Evolutionary conservation across 64 coral and sea anemone genomes (phyloP), one percentile per base, ranked within the genome.

Genomic region (Montipora efflorescens): DNA sequence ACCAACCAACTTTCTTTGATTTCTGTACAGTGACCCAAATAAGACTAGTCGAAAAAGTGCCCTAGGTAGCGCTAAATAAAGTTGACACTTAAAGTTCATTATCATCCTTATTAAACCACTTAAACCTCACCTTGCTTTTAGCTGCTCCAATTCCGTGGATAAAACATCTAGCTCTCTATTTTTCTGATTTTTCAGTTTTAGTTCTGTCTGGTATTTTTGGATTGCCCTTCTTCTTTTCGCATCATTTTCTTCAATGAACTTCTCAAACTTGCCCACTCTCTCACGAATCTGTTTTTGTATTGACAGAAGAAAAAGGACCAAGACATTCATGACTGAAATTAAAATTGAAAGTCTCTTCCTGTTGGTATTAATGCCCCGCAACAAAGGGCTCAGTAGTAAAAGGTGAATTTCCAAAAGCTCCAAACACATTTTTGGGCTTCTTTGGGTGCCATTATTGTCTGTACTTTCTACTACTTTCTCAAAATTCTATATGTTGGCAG

Each of bases 211-310:
- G 69, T 98, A 98, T 64, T 96, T 98, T 59, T 98, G 94, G 45
- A 98, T 94, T 28, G 97, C 97, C 49, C 97, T 52, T 13, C 97
- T 79, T 94, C 94, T 95, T 48, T 98, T 98, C 19, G 91, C 94
- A 81, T 98, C 94, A 94, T 95, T 98, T 94, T 98, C 97, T 88
- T 98, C 92, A 47, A 98, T 98, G 49, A 98, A 98, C 75, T 96
- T 98, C 28, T 98, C 97, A 94, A 98, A 98, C 64, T 94, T 95
- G 22, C 83, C 88, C 14, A 98, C 97, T 88, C 94, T 88, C 66
- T 91, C 97, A 83, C 92, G 83, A 36, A 98, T 98, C 97, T 98
- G 49, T 67, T 67, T 45, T 90, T 9, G 4, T 67, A 61, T 58
- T 1, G 18, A 36, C 36, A 36, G 36, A 36, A 36, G 1, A 36